Evolutionary conservation across 2,888 invertebrate species (phyloP), one percentile per base, ranked within the genome.

Genomic region (Dynastes grantii): DNA sequence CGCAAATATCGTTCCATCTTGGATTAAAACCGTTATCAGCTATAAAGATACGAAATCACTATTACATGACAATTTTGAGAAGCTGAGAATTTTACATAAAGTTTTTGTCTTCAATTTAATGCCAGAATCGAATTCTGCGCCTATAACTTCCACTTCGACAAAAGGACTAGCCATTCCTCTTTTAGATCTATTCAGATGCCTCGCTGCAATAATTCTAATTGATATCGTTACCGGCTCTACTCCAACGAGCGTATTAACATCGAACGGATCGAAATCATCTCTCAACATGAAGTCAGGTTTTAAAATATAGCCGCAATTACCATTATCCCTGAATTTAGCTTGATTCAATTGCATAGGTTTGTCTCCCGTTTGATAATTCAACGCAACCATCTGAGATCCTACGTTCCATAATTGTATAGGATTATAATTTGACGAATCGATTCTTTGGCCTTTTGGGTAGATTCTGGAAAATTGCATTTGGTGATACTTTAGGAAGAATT

Each of bases 341-440:
- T 95, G 94, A 89, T 99, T 99, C 9, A 98, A 87, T 89, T 99
- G 98, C 98, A 99, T 99, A 11, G 97, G 92, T 86, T 96, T 96
- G 87, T 99, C 99, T 80, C 94, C 92, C 0, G 99, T 99, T 89
- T 99, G 99, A 89, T 97, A 99, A 89, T 99, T 99, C 2, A 99
- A 90, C 0, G 99, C 98, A 0, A 97, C 96, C 97, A 99, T 97
- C 89, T 99, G 99, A 67, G 96, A 96, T 0, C 98, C 99, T 11
- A 94, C 92, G 88, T 97, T 98, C 99, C 99, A 99, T 90, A 98
- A 95, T 1, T 95, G 94, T 5, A 97, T 91, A 0, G 99, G 99
- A 90, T 96, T 96, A 88, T 98, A 99, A 90, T 99, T 99, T 0
- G 98, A 98, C 0, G 99, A 99, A 86, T 99, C 98, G 76, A 99